A percentile compares a stretch with the other conserved stretches of the same genome.
Conservation (phyloP, 2,113 vertebrate species). For the Alectura lathami region DNA sequence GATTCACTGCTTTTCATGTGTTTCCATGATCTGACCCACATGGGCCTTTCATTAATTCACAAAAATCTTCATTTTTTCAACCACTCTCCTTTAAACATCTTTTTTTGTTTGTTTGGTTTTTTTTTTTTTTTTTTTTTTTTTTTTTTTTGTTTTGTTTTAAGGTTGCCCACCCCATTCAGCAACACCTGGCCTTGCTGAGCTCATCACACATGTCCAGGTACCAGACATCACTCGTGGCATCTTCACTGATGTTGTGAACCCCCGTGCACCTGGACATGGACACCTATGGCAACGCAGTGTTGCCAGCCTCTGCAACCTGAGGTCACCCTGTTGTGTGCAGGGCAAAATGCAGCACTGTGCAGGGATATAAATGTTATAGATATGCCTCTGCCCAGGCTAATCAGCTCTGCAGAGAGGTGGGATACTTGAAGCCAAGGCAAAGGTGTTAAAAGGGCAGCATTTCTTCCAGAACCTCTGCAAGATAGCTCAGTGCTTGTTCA, state of each 20-base stretch:
- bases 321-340: background rate
- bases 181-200: background rate
- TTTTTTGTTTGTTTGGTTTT: no score
- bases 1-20: background rate
- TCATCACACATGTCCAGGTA: background rate
- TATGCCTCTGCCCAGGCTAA: background rate
- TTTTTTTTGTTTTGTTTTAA: no score
- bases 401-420: background rate
- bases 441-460: background rate
- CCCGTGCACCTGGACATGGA: background rate
- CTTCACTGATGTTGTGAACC: background rate
- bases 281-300: background rate
- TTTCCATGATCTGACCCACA: background rate
- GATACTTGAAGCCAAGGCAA: background rate
- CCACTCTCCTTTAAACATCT: background rate
- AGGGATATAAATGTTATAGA: background rate
- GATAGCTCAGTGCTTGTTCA: background rate
- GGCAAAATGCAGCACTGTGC: accelerated
- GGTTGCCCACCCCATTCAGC: background rate
- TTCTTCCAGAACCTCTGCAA: background rate
- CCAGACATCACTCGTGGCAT: background rate
- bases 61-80: background rate
- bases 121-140: no score
- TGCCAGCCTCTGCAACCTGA: background rate
- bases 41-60: background rate